Evolutionary conservation across 2,113 vertebrate species (phyloP).

Genomic region (Australoheros scitulus): DNA sequence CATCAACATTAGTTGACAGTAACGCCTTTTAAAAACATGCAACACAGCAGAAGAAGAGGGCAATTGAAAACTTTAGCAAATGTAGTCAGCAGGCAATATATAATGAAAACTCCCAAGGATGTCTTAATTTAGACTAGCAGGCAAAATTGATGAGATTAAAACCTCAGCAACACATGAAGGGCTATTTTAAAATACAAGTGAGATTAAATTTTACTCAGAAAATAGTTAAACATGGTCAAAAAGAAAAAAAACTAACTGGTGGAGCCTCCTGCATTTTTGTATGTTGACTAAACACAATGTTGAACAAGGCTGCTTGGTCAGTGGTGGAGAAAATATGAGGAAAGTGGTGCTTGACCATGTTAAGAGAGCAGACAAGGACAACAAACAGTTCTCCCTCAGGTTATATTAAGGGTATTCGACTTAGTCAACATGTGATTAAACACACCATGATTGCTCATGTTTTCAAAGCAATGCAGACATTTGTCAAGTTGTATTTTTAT

Average conservation of each 20-base stretch:
- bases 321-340: constrained; percentile 2
- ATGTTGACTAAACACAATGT: constrained; percentile 40
- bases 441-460: neutral
- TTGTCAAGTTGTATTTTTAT: neutral
- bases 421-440: constrained; percentile 20
- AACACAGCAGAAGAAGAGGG: neutral
- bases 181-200: neutral
- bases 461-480: neutral
- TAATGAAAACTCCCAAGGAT: neutral
- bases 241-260: neutral
- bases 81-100: neutral
- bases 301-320: constrained; percentile 6
- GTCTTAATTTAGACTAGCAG: neutral
- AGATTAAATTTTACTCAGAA: neutral
- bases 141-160: neutral
- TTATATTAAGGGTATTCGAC: constrained; percentile 8
- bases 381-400: constrained; percentile 10
- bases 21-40: too few relatives aligned
- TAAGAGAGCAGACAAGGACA: constrained; percentile 30
- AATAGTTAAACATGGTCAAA: neutral
- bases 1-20: neutral
- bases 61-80: neutral
- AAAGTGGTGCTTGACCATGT: constrained; percentile 14
- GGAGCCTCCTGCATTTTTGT: neutral
- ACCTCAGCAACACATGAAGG: neutral